Conservation (phyloP, 2,888 invertebrate genomes). For the Hypolimnas misippus region DNA sequence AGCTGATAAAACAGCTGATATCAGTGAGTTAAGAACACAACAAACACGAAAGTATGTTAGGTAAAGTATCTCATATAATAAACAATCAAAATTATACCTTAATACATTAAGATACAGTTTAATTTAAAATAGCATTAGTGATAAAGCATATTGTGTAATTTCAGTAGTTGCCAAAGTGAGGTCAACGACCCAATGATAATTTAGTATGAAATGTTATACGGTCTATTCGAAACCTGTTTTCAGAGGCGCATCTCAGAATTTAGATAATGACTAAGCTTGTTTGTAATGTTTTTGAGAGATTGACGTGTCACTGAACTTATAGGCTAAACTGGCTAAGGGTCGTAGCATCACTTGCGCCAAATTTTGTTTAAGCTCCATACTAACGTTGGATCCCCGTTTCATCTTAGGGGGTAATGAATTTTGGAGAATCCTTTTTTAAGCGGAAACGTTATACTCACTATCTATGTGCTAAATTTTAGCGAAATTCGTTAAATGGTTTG, state of each 20-base stretch:
- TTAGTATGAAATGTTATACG: constrained; percentile 25
- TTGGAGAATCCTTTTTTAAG: no score
- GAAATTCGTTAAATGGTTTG: no score
- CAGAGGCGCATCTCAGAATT: constrained; percentile 11
- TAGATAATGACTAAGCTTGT: background rate
- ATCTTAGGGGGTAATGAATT: no score
- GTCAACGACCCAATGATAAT: constrained; percentile 36
- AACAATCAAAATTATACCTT: constrained; percentile 1
- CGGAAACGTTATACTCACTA: no score
- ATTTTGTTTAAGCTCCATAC: no score
- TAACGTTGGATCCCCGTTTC: no score
- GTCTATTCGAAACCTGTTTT: constrained; percentile 20
- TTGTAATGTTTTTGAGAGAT: background rate
- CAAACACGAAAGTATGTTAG: constrained; percentile 38
- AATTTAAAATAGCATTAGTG: constrained; percentile 7
- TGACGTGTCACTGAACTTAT: background rate
- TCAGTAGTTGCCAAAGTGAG: constrained; percentile 40
- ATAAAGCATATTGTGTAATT: constrained; percentile 30
- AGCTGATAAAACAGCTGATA: constrained; percentile 44
- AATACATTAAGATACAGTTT: background rate
- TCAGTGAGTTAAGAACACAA: constrained; percentile 43
- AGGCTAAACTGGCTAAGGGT: no score
- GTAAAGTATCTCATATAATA: background rate
- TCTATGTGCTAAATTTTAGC: no score
- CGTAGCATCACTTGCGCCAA: no score